These are phyloP conservation scores for Carcina quercana DNA, from an alignment of 2,888 invertebrate genomes.

Conservation along the genomic window DNA sequence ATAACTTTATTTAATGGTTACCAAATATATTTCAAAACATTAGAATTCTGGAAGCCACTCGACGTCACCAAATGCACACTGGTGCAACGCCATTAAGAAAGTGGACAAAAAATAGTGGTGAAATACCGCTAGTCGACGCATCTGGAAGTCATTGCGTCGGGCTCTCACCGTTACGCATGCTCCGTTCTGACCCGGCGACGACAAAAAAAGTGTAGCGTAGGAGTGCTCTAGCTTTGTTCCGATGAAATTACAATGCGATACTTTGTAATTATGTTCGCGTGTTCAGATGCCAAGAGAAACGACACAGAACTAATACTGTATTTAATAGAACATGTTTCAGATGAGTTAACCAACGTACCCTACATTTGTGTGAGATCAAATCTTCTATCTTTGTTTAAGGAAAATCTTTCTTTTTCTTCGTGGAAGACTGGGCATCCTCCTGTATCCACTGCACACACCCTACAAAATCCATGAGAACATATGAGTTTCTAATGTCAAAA, in stretches of 20 bases:
- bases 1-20: too few species aligned
- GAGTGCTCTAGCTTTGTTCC: constrained; percentile 44
- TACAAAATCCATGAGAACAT: too few species aligned
- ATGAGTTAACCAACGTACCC: too few species aligned
- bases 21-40: too few species aligned
- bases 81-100: constrained; percentile 25
- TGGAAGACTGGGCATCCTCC: too few species aligned
- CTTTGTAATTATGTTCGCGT: constrained; percentile 44
- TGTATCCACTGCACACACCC: too few species aligned
- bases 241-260: constrained; percentile 41
- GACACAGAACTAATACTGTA: constrained; percentile 30
- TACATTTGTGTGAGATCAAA: too few species aligned
- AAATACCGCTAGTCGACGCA: constrained; percentile 63
- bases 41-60: constrained; percentile 24
- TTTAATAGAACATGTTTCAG: constrained; percentile 20
- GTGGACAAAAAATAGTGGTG: constrained; percentile 49
- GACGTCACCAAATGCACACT: constrained; percentile 18
- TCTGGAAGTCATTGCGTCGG: constrained; percentile 63
- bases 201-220: constrained; percentile 49
- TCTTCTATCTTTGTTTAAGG: too few species aligned
- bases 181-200: constrained; percentile 33
- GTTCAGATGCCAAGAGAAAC: constrained; percentile 31
- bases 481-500: too few species aligned
- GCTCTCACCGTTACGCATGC: constrained; percentile 54
- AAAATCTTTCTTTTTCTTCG: too few species aligned